These are phyloP conservation scores for Caerostris darwini DNA, from an alignment of 1,140 invertebrate genomes.

Conservation along the genomic window DNA sequence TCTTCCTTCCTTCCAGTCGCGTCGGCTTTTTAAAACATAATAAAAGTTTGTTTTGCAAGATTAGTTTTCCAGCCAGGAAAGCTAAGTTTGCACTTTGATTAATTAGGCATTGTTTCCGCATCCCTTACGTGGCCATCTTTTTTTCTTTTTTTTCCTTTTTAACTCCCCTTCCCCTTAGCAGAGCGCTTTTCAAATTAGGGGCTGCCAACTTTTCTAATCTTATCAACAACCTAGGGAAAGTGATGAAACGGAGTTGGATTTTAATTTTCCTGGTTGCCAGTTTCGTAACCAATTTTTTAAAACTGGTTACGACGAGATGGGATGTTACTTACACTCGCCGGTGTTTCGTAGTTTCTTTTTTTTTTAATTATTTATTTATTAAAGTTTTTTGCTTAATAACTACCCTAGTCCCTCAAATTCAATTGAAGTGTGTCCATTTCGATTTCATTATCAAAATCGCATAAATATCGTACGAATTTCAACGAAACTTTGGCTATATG, in stretches of 20 bases:
- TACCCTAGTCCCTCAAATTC: not conserved
- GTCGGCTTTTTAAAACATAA: slow-evolving; percentile 75
- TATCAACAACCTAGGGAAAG: slow-evolving; percentile 60
- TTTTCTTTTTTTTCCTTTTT: not conserved
- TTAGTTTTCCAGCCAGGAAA: slow-evolving; percentile 54
- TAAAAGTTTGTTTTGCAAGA: slow-evolving; percentile 77
- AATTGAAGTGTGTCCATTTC: not conserved
- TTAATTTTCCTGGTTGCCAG: slow-evolving; percentile 45
- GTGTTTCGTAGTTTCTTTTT: not conserved
- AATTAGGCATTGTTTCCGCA: slow-evolving; percentile 70
- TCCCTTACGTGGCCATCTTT: slow-evolving; percentile 18
- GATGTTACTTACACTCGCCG: not conserved
- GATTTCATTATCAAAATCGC: not conserved
- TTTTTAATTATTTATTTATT: not conserved
- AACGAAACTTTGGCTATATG: not conserved
- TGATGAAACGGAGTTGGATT: slow-evolving; percentile 66
- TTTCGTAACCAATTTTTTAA: slow-evolving; percentile 22
- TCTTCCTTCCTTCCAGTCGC: slow-evolving; percentile 4
- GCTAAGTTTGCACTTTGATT: slow-evolving; percentile 75
- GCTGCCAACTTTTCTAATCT: slow-evolving; percentile 60
- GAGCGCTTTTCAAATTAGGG: slow-evolving; percentile 48
- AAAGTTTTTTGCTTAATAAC: not conserved
- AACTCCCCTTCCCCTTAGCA: not conserved
- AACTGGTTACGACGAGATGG: not conserved
- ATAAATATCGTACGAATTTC: not conserved